Conservation (phyloP, 2,113 vertebrate species). For the Okapia johnstoni region DNA sequence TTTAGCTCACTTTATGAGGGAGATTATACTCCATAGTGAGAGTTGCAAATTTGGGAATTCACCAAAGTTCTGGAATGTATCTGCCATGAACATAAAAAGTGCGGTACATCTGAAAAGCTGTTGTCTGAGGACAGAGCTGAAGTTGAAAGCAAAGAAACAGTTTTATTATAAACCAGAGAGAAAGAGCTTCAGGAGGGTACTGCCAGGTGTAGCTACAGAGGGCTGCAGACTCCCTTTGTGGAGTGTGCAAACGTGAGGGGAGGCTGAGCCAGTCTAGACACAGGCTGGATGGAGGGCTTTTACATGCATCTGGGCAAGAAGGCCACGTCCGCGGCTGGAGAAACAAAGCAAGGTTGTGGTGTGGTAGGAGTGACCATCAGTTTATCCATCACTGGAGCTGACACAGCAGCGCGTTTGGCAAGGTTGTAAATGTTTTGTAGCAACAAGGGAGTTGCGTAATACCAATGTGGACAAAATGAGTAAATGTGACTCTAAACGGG, state of each 20-base stretch:
- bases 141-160: neutral
- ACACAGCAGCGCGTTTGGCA: rapidly evolving
- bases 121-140: neutral
- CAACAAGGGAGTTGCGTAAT: rapidly evolving
- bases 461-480: rapidly evolving
- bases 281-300: rapidly evolving
- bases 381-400: rapidly evolving
- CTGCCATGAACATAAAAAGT: neutral
- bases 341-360: rapidly evolving
- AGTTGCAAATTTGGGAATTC: neutral
- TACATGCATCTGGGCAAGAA: rapidly evolving
- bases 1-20: neutral
- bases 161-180: neutral
- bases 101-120: neutral
- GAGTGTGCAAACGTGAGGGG: rapidly evolving
- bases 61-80: neutral
- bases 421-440: too few relatives aligned
- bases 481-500: rapidly evolving
- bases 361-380: rapidly evolving
- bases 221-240: rapidly evolving
- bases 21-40: neutral
- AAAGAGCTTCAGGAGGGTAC: neutral
- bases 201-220: neutral
- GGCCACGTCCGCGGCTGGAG: rapidly evolving
- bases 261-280: rapidly evolving